Evolutionary conservation across 2,797 vertebrate genomes (phyloP).

Genomic region (Sciurus vulgaris): DNA sequence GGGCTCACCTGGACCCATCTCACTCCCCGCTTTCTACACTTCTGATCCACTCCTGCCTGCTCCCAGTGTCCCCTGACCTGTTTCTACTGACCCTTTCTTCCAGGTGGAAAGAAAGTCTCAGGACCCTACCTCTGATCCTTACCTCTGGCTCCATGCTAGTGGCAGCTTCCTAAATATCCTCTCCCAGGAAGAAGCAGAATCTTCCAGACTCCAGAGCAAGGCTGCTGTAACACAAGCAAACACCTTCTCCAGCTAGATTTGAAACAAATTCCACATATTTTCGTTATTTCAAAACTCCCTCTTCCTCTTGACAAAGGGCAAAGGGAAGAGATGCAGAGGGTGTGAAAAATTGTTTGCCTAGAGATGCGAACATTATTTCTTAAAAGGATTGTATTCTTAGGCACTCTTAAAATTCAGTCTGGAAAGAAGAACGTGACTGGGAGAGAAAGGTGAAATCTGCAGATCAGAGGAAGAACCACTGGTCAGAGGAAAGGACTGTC

Average conservation of each 20-base stretch:
- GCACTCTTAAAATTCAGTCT: background rate
- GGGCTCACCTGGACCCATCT: background rate
- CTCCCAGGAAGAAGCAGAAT: background rate
- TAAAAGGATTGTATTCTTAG: background rate
- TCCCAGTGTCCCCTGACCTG: background rate
- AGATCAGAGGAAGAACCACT: background rate
- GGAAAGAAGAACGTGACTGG: background rate
- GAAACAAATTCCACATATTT: background rate
- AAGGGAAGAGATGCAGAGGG: background rate
- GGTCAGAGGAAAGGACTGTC: background rate
- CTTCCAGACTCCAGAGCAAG: background rate
- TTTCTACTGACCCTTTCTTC: rapidly evolving
- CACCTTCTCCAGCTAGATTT: background rate
- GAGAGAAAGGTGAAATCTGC: background rate
- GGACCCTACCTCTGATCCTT: background rate
- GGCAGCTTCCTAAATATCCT: background rate
- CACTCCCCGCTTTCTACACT: background rate
- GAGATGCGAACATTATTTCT: background rate
- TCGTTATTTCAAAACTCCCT: background rate
- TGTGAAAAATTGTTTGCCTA: background rate
- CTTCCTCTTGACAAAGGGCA: background rate
- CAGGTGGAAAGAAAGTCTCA: background rate
- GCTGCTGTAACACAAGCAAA: background rate
- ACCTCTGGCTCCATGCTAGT: background rate
- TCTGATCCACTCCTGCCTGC: background rate